Evolutionary conservation across 2,113 vertebrate genomes (phyloP).

Genomic region (Ancistrus triradiatus): DNA sequence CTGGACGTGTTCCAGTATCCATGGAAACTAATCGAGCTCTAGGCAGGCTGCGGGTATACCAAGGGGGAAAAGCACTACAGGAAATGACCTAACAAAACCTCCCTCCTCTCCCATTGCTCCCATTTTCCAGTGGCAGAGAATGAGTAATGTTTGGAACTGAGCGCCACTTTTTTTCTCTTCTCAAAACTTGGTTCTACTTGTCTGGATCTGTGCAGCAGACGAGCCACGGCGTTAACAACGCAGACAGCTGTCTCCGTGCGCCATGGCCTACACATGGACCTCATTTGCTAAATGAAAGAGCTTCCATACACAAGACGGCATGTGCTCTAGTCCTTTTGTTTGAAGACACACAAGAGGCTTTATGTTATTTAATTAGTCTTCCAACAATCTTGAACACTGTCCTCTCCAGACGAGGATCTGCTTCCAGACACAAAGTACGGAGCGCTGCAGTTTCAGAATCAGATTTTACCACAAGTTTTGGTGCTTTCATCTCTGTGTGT

Average conservation of each 20-base stretch:
- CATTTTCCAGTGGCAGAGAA: conserved; percentile 70
- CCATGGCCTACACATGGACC: conserved; percentile 46
- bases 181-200: conserved; percentile 43
- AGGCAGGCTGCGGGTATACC: conserved; percentile 50
- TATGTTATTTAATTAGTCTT: conserved; percentile 36
- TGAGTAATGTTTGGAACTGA: conserved; percentile 65
- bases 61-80: conserved; percentile 52
- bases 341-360: conserved; percentile 32
- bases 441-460: not conserved
- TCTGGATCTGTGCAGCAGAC: conserved; percentile 50
- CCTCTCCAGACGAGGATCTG: conserved; percentile 25
- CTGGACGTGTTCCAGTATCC: conserved; percentile 52
- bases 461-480: conserved; percentile 35
- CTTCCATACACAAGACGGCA: conserved; percentile 28
- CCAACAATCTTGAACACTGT: not conserved
- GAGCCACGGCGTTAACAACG: conserved; percentile 40
- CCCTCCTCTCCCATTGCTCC: conserved; percentile 64
- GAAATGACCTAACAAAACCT: conserved; percentile 75
- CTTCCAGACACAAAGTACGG: not conserved
- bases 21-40: conserved; percentile 65
- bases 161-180: conserved; percentile 50
- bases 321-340: conserved; percentile 32
- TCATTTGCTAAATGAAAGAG: conserved; percentile 51
- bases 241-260: conserved; percentile 45
- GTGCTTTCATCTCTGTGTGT: conserved; percentile 54